phyloP scores from a whole-genome alignment of 2,113 vertebrate genomes.

The Pedionomus torquatus region DNA sequence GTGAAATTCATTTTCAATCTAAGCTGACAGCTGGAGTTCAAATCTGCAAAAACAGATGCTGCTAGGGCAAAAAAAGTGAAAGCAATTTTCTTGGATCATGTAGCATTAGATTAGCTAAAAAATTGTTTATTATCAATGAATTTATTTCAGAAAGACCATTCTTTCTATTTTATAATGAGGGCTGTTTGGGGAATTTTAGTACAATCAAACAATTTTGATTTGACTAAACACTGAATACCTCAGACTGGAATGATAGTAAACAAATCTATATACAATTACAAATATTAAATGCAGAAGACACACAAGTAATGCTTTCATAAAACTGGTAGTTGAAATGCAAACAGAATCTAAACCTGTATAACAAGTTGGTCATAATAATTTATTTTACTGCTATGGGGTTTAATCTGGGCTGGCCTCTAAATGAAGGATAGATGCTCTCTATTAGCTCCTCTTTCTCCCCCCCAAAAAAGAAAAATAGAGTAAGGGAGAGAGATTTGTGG shows the following conservation, averaged over 20 bases:
- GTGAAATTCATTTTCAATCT: conserved; percentile 46
- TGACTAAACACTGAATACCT: background rate
- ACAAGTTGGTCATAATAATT: background rate
- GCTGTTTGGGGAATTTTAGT: background rate
- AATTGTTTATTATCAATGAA: background rate
- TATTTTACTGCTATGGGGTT: background rate
- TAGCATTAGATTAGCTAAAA: background rate
- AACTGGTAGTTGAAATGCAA: background rate
- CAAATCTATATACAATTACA: background rate
- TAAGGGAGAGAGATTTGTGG: background rate
- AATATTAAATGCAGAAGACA: background rate
- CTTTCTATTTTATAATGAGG: background rate
- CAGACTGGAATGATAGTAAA: background rate
- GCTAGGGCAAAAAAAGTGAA: background rate
- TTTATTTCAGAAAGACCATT: background rate
- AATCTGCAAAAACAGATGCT: background rate
- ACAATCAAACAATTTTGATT: background rate
- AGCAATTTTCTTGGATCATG: conserved; percentile 2
- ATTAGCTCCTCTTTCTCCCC: background rate
- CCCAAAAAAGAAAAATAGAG: background rate
- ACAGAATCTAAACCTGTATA: background rate
- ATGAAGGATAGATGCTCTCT: background rate
- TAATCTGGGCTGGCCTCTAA: background rate
- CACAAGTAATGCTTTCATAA: background rate
- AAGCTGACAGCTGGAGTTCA: background rate